A percentile compares a stretch with the other conserved stretches of the same genome.
Evolutionary conservation across 2,888 invertebrate species (phyloP).

Genomic region (Poecilus cupreus): DNA sequence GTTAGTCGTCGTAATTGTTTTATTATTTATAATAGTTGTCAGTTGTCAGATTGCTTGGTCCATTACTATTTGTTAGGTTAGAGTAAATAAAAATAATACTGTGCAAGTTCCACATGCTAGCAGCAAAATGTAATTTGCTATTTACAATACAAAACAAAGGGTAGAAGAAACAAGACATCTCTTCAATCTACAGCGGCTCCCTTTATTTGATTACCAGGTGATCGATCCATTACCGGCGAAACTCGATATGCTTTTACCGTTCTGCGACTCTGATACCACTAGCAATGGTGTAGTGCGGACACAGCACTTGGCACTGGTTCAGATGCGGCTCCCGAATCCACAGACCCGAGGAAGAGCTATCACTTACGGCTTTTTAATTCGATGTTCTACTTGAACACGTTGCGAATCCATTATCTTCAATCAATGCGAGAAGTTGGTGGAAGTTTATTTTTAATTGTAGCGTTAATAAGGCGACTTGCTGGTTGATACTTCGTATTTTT

Average conservation of each 20-base stretch:
- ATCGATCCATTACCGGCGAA: conserved; percentile 42
- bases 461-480: not conserved
- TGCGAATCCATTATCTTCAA: conserved; percentile 2
- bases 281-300: not conserved
- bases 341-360: not conserved
- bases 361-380: conserved; percentile 23
- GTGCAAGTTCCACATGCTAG: no score
- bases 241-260: not conserved
- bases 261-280: not conserved
- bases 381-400: conserved; percentile 23
- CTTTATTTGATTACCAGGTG: conserved; percentile 38
- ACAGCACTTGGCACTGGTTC: not conserved
- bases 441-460: not conserved
- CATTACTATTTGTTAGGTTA: no score
- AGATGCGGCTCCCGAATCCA: not conserved
- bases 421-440: not conserved
- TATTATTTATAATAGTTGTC: no score
- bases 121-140: no score
- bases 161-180: not conserved
- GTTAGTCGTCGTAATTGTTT: no score
- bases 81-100: no score
- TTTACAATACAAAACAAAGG: not conserved
- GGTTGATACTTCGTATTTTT: not conserved
- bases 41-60: no score
- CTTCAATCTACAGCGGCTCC: not conserved